These are phyloP conservation scores for Cavia aperea DNA, from an alignment of 2,113 vertebrate species.

Conservation along the genomic window DNA sequence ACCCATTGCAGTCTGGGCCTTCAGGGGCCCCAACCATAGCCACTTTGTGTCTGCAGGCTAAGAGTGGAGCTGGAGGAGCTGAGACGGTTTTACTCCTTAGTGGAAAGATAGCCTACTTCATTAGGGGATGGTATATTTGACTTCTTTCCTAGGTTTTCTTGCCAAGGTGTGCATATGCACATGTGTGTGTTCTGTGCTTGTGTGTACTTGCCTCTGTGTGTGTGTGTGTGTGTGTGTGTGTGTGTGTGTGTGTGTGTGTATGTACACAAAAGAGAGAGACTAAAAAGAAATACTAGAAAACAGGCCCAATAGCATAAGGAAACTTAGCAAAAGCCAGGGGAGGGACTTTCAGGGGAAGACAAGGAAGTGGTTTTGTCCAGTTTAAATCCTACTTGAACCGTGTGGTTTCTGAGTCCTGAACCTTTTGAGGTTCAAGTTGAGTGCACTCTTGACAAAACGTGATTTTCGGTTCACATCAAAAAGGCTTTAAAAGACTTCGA, in stretches of 20 bases:
- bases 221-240: neutral
- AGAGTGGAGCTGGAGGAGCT: neutral
- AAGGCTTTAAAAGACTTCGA: conserved; percentile 67
- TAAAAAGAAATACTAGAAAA: neutral
- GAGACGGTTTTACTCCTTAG: neutral
- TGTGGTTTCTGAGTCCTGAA: conserved; percentile 66
- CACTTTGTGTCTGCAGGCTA: neutral
- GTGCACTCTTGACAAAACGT: conserved; percentile 67
- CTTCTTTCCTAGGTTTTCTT: conserved; percentile 38
- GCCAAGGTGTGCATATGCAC: neutral
- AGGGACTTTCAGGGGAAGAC: conserved; percentile 45
- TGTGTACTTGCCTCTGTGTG: neutral
- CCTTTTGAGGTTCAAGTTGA: conserved; percentile 72
- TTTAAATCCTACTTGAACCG: conserved; percentile 70
- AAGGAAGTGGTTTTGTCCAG: conserved; percentile 60
- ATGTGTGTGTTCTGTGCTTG: neutral
- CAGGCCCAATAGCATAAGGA: conserved; percentile 19
- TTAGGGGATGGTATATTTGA: neutral
- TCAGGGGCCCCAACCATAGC: neutral
- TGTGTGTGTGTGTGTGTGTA: neutral
- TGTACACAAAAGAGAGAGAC: neutral
- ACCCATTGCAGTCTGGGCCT: neutral
- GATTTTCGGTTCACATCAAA: conserved; percentile 71
- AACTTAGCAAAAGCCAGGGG: conserved; percentile 39
- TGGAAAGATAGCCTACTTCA: neutral